Evolutionary conservation across 2,888 invertebrate species (phyloP).

Genomic region (Panopea generosa): DNA sequence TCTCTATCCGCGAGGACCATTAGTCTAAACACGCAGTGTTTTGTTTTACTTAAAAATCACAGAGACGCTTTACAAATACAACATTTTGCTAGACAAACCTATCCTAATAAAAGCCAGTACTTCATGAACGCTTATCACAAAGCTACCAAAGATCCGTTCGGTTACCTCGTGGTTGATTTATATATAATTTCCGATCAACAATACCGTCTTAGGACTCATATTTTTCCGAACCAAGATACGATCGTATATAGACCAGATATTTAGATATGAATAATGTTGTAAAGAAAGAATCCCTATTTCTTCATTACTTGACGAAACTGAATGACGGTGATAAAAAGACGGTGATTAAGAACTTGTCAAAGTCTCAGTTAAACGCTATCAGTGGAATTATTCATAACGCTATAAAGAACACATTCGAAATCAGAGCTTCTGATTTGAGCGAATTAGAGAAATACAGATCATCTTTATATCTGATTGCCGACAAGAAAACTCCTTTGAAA

Average conservation of each 20-base stretch:
- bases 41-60: not conserved
- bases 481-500: too few species aligned
- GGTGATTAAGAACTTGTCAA: constrained; percentile 1
- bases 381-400: constrained; percentile 10
- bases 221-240: constrained; percentile 33
- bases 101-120: constrained; percentile 6
- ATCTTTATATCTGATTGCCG: too few species aligned
- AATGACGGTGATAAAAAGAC: constrained; percentile 6
- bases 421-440: not conserved
- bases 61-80: constrained; percentile 2
- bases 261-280: not conserved
- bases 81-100: too few species aligned
- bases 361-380: constrained; percentile 6
- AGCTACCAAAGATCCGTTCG: not conserved
- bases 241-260: constrained; percentile 4
- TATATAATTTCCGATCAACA: not conserved
- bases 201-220: constrained; percentile 23
- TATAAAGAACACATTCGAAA: too few species aligned
- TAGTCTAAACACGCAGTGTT: not conserved
- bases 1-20: not conserved
- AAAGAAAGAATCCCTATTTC: constrained; percentile 15
- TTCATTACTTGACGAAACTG: constrained; percentile 7
- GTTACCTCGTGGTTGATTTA: constrained; percentile 14
- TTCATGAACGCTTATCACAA: constrained; percentile 11
- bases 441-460: too few species aligned